These are phyloP conservation scores for Gryllus longicercus DNA, from an alignment of 2,888 invertebrate species.

Conservation along the genomic window DNA sequence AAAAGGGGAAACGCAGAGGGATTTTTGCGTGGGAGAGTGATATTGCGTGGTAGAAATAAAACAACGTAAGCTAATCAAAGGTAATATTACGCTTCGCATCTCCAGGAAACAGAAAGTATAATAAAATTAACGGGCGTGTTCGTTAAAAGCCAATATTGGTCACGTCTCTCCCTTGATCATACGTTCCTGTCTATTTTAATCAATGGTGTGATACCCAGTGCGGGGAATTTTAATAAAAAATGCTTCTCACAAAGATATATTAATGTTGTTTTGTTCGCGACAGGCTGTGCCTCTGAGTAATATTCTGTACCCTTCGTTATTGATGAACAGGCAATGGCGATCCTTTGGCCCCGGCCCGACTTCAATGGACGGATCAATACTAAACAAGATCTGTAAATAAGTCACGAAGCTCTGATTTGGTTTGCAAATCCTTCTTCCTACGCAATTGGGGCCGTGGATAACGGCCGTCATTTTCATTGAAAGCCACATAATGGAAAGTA, in stretches of 20 bases:
- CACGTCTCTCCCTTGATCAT: background rate
- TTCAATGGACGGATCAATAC: background rate
- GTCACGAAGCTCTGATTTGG: constrained; percentile 8
- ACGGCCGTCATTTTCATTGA: background rate
- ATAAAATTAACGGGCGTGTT: constrained; percentile 17
- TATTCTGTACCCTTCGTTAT: background rate
- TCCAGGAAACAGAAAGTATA: constrained; percentile 17
- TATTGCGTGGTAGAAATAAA: constrained; percentile 17
- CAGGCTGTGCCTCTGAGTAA: background rate
- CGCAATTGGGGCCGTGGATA: background rate
- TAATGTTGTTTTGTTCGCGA: background rate
- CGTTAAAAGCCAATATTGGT: constrained; percentile 11
- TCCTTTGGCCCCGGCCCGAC: background rate
- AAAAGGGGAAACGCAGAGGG: background rate
- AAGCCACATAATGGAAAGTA: background rate
- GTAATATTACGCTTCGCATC: constrained; percentile 8
- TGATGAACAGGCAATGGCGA: background rate
- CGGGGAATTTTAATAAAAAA: constrained; percentile 17
- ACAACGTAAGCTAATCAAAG: background rate
- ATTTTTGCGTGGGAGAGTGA: background rate
- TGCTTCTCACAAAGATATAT: constrained; percentile 10
- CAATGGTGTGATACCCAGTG: constrained; percentile 4
- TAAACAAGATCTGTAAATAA: constrained; percentile 17
- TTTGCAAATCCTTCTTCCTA: background rate
- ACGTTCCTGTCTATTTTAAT: background rate